Evolutionary conservation across 2,888 invertebrate species (phyloP).

Genomic region (Cerceris rybyensis): DNA sequence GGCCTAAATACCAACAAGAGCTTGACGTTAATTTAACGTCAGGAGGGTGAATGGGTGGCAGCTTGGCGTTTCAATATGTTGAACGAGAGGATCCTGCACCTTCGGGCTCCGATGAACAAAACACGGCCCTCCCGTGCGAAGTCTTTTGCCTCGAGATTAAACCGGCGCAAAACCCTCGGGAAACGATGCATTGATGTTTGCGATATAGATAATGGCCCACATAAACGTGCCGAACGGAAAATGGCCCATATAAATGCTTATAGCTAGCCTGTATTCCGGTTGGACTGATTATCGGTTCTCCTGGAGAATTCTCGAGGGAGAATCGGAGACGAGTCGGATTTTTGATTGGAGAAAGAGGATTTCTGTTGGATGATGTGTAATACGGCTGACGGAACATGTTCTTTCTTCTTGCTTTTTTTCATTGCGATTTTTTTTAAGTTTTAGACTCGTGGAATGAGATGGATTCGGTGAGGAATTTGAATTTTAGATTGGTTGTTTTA

Average conservation of each 20-base stretch:
- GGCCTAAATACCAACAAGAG: conserved; percentile 53
- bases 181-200: conserved; percentile 38
- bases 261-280: too few species aligned
- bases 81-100: conserved; percentile 28
- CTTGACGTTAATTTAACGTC: conserved; percentile 58
- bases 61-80: conserved; percentile 57
- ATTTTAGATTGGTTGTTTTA: too few species aligned
- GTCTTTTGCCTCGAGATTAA: conserved; percentile 46
- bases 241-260: background rate
- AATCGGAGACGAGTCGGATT: too few species aligned
- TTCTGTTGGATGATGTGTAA: too few species aligned
- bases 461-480: too few species aligned
- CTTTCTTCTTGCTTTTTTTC: too few species aligned
- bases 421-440: too few species aligned
- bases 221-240: conserved; percentile 8
- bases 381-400: too few species aligned
- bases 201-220: conserved; percentile 15
- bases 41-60: conserved; percentile 22
- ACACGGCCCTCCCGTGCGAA: conserved; percentile 13
- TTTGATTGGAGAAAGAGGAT: too few species aligned
- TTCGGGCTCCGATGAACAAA: conserved; percentile 37
- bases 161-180: conserved; percentile 41
- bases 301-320: too few species aligned
- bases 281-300: too few species aligned
- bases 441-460: too few species aligned